Base-by-base conservation (phyloP, 2,113 vertebrate species). In the Rhineura floridana region DNA sequence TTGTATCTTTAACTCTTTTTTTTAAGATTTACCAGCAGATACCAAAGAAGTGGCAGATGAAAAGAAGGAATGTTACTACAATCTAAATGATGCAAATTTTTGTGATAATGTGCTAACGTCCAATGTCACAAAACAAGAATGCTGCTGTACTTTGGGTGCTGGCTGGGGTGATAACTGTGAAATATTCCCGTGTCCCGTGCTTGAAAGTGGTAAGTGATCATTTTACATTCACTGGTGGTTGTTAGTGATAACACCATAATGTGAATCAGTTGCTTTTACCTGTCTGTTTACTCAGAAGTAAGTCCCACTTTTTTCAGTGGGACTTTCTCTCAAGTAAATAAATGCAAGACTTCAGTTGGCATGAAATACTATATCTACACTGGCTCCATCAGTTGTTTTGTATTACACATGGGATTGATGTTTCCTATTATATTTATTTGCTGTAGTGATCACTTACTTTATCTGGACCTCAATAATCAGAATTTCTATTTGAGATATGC, bases 101-200 rank as follows among this genome's bases (percentile, higher is more conserved):
- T 99, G 99, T 87, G 98, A 99, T 91, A 99, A 98, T 0, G 99
- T 99, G 73, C 96, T 99, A 93, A 98, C 98, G 2, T 97, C 98
- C 93, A 98, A 98, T 1, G 97, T 99, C 67, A 99, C 98, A 87
- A 98, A 98, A 90, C 97, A 98, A 93, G 98, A 99, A 92, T 99
- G 99, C 94, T 99, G 99, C 97, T 99, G 99, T 87, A 99, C 99
- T 0, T 96, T 99, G 69, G 99, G 99, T 19, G 99, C 98, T 0
- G 99, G 99, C 69, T 99, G 99, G 99, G 99, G 99, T 0, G 99
- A 99, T 88, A 99, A 99, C 97, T 99, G 98, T 75, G 98, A 99
- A 97, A 98, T 99, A 77, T 97, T 98, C 92, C 99, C 99, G 4
- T 99, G 99, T 87, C 99, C 99, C 0, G 97, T 99, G 42, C 91